These are phyloP conservation scores for Epizoanthus fatuus DNA, from an alignment of 92 coral and sea anemone genomes.

Conservation along the genomic window DNA sequence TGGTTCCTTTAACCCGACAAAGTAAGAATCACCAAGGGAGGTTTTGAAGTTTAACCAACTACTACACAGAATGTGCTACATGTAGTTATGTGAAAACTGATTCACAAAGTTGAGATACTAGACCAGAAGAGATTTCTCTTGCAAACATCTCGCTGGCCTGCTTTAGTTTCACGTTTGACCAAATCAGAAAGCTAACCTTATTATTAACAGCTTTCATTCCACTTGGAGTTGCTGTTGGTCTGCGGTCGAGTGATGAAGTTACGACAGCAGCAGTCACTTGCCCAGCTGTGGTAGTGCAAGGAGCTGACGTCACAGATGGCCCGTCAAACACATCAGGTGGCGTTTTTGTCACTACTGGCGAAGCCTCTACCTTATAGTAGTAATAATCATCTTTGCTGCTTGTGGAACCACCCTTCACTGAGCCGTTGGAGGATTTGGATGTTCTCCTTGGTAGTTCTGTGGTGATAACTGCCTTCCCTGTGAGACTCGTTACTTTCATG, in stretches of 20 bases:
- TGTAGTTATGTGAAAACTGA: no score
- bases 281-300: constrained; percentile 29
- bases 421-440: constrained; percentile 65
- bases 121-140: no score
- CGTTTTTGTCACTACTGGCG: constrained; percentile 3
- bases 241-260: constrained; percentile 21
- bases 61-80: no score
- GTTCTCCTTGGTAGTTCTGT: constrained; percentile 81
- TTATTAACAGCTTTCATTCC: background rate
- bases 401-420: constrained; percentile 15
- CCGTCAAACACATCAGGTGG: constrained; percentile 40
- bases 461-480: constrained; percentile 87
- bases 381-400: constrained; percentile 38
- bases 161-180: background rate
- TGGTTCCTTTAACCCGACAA: no score
- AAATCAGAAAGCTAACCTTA: background rate
- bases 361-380: constrained; percentile 41
- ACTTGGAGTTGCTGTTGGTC: background rate
- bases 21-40: no score
- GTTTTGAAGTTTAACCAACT: no score
- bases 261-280: constrained; percentile 42
- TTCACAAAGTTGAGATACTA: no score
- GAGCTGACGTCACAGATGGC: constrained; percentile 8
- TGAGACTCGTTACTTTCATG: constrained; percentile 95
- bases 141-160: background rate